A percentile compares a stretch with the other conserved stretches of the same genome.
Evolutionary conservation across 2,888 invertebrate genomes (phyloP).

Genomic region (Yponomeuta sedellus): DNA sequence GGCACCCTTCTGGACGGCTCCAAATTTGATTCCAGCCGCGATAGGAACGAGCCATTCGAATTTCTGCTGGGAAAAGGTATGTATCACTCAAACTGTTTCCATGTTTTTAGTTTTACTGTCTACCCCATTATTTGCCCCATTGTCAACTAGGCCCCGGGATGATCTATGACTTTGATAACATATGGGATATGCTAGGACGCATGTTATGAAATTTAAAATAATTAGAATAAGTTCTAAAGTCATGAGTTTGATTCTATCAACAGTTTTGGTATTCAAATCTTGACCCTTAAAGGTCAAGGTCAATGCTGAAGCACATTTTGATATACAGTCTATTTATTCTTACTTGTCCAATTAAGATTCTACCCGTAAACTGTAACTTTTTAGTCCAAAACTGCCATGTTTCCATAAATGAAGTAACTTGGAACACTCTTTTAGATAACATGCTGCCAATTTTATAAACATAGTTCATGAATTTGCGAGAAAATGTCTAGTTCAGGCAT

Average conservation of each 20-base stretch:
- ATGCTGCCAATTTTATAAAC: too few relatives aligned
- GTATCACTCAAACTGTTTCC: constrained; percentile 13
- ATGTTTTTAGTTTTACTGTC: neutral
- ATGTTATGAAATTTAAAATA: neutral
- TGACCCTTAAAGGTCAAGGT: neutral
- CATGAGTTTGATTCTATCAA: neutral
- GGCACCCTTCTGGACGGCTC: constrained; percentile 92
- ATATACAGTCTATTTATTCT: too few relatives aligned
- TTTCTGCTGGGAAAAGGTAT: constrained; percentile 92
- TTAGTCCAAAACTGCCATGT: too few relatives aligned
- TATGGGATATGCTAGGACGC: neutral
- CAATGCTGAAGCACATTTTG: neutral
- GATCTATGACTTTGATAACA: neutral
- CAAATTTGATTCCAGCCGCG: constrained; percentile 94
- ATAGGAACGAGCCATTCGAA: constrained; percentile 88
- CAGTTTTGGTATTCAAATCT: neutral
- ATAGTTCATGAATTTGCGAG: too few relatives aligned
- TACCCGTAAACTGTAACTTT: too few relatives aligned
- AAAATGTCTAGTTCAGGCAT: too few relatives aligned
- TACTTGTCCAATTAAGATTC: too few relatives aligned
- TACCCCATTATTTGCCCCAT: neutral
- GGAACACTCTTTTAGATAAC: too few relatives aligned
- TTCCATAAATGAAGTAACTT: too few relatives aligned
- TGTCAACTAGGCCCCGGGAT: too few relatives aligned
- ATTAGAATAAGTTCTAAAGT: neutral